A percentile compares a stretch with the other conserved stretches of the same genome.
Evolutionary conservation across 2,888 invertebrate genomes (phyloP).

Genomic region (Spodoptera picta): DNA sequence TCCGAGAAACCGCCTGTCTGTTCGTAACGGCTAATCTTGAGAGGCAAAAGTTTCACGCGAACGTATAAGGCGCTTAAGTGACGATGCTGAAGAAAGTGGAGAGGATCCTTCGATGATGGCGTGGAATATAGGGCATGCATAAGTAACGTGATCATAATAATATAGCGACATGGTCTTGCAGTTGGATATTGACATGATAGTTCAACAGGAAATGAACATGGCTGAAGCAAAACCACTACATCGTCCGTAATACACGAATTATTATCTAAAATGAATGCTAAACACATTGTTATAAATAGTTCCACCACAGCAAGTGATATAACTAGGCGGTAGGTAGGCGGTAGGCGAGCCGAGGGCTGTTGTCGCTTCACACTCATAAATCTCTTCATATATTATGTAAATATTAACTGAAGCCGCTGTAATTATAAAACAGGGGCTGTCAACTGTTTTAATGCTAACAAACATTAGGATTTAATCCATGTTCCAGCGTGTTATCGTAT

Average conservation of each 20-base stretch:
- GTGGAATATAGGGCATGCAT: constrained; percentile 36
- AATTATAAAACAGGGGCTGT: constrained; percentile 50
- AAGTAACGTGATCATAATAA: constrained; percentile 32
- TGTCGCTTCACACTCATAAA: constrained; percentile 41
- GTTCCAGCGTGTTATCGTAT: constrained; percentile 27
- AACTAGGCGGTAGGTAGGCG: constrained; percentile 7
- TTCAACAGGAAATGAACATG: constrained; percentile 9
- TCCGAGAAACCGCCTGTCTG: constrained; percentile 42
- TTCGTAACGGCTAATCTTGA: constrained; percentile 53
- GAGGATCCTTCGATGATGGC: constrained; percentile 8
- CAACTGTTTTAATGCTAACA: constrained; percentile 47
- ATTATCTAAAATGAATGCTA: too few species aligned
- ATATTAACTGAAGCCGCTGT: constrained; percentile 46
- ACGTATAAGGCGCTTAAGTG: constrained; percentile 39
- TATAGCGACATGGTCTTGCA: constrained; percentile 15
- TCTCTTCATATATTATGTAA: constrained; percentile 49
- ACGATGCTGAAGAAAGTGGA: constrained; percentile 16
- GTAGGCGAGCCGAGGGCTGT: constrained; percentile 19
- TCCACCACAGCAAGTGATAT: constrained; percentile 17
- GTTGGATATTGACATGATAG: constrained; percentile 12
- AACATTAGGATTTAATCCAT: constrained; percentile 45
- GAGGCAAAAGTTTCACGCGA: constrained; percentile 38
- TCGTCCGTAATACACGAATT: too few species aligned
- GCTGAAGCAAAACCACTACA: too few species aligned
- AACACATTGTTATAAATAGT: constrained; percentile 9